A percentile compares a stretch with the other conserved stretches of the same genome.
Conservation (phyloP, 1,140 invertebrate species). For the Lordiphosa collinella region DNA sequence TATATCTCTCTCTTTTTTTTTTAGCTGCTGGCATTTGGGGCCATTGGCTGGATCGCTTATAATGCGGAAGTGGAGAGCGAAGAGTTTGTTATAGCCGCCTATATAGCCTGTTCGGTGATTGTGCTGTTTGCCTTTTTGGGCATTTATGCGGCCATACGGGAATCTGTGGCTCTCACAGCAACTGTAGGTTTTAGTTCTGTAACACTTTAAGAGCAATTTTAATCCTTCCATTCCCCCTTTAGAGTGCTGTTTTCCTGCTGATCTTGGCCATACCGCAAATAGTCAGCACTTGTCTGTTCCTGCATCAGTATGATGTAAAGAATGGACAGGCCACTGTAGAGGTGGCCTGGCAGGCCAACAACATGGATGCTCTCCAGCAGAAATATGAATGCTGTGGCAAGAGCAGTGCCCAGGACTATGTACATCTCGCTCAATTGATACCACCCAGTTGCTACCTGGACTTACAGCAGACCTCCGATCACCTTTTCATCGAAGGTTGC, state of each 20-base stretch:
- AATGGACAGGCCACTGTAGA: constrained; percentile 54
- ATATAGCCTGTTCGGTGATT: constrained; percentile 46
- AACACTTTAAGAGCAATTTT: not conserved
- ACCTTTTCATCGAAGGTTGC: constrained; percentile 56
- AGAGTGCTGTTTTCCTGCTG: constrained; percentile 67
- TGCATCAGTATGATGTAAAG: constrained; percentile 41
- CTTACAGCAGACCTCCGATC: constrained; percentile 34
- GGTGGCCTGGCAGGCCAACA: constrained; percentile 64
- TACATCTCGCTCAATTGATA: constrained; percentile 48
- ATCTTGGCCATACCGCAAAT: constrained; percentile 61
- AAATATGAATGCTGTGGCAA: constrained; percentile 67
- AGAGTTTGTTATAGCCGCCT: constrained; percentile 54
- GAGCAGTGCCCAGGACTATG: constrained; percentile 64
- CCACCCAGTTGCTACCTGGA: constrained; percentile 64
- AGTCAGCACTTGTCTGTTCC: constrained; percentile 37
- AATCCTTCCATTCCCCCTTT: not conserved
- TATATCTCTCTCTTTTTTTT: not conserved
- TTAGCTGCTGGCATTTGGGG: constrained; percentile 54
- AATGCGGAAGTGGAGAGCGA: constrained; percentile 55
- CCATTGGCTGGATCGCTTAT: constrained; percentile 60
- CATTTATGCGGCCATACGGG: constrained; percentile 58
- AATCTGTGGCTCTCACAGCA: constrained; percentile 58
- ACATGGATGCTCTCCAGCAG: constrained; percentile 65
- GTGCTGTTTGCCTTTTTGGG: constrained; percentile 58
- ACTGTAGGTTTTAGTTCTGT: constrained; percentile 26